phyloP scores from a whole-genome alignment of 2,797 vertebrate species.

The Sphenodon punctatus region DNA sequence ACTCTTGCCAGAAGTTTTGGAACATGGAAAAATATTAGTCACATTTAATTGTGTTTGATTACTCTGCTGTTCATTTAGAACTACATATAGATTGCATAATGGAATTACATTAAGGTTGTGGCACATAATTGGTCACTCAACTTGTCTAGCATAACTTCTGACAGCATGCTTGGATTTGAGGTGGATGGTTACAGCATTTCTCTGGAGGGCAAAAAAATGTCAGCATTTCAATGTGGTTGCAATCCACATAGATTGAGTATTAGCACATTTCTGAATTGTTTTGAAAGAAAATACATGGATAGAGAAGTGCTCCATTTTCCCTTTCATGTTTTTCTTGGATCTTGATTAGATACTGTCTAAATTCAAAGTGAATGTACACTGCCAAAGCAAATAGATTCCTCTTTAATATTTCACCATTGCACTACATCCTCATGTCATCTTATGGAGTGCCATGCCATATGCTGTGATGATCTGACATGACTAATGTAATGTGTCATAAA shows the following conservation, averaged over 20 bases:
- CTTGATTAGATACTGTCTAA: neutral
- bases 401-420: slow-evolving; percentile 2
- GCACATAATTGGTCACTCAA: neutral
- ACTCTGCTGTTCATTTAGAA: slow-evolving; percentile 13
- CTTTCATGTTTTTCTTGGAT: slow-evolving; percentile 17
- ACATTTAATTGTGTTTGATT: slow-evolving; percentile 6
- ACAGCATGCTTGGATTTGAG: neutral
- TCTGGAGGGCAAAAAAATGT: neutral
- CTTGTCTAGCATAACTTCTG: neutral
- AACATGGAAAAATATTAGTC: neutral
- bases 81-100: neutral
- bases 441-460: neutral
- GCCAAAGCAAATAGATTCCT: slow-evolving; percentile 24
- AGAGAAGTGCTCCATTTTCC: neutral
- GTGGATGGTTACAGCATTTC: neutral
- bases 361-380: neutral
- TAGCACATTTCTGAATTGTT: slow-evolving; percentile 8
- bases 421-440: neutral
- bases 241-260: neutral
- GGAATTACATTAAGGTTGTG: neutral
- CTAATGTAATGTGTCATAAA: neutral
- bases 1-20: neutral
- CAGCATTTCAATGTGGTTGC: neutral
- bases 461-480: neutral
- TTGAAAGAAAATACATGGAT: slow-evolving; percentile 1